These are phyloP conservation scores for Perdita meconis DNA, from an alignment of 2,888 invertebrate species.

Conservation along the genomic window DNA sequence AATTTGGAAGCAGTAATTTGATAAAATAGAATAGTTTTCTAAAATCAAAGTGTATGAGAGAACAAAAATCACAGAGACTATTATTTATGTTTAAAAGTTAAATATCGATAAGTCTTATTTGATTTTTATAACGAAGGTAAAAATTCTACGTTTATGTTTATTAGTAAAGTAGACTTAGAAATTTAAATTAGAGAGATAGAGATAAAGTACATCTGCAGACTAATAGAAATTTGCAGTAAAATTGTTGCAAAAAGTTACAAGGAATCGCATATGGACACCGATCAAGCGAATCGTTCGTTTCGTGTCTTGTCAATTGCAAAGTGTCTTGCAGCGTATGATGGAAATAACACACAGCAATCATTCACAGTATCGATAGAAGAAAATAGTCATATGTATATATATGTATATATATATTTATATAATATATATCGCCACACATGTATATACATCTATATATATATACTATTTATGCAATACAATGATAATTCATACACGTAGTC, in stretches of 20 bases:
- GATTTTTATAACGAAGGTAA: background rate
- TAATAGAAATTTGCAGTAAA: no score
- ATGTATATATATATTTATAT: conserved; percentile 58
- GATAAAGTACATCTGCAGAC: no score
- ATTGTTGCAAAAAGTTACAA: no score
- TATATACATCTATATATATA: conserved; percentile 43
- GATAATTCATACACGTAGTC: conserved; percentile 50
- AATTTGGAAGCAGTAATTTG: background rate
- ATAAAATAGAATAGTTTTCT: background rate
- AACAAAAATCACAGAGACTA: background rate
- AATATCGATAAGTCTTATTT: background rate
- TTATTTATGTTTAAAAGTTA: background rate
- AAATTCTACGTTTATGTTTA: background rate
- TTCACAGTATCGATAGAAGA: conserved; percentile 82
- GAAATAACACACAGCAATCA: conserved; percentile 75
- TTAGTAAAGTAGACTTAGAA: background rate
- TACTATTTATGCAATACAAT: conserved; percentile 55
- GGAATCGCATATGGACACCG: no score
- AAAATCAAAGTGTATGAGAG: background rate
- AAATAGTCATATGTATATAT: conserved; percentile 79
- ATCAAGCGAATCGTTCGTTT: conserved; percentile 32
- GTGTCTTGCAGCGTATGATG: conserved; percentile 64
- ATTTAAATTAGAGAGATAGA: no score
- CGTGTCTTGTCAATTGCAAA: conserved; percentile 52
- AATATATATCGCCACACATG: conserved; percentile 57